Conservation (phyloP, 2,113 vertebrate genomes). For the Podarcis raffonei region DNA sequence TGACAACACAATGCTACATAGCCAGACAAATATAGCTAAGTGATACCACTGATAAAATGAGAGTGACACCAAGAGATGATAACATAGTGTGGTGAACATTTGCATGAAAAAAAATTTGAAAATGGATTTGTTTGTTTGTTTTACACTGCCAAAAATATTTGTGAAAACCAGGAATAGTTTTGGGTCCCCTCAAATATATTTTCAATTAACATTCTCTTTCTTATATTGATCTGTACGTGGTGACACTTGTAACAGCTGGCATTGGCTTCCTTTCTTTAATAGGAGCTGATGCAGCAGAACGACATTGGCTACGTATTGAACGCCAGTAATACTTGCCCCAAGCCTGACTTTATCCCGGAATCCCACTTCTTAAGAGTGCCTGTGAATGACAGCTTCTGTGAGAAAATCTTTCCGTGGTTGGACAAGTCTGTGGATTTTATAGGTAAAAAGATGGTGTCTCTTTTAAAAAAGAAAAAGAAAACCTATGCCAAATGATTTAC, state of each 20-base stretch:
- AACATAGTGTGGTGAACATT: no score
- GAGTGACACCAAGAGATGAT: background rate
- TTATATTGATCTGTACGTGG: constrained; percentile 8
- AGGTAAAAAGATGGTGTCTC: constrained; percentile 76
- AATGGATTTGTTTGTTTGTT: background rate
- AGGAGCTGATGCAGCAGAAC: constrained; percentile 98
- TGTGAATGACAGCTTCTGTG: constrained; percentile 96
- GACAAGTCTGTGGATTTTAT: constrained; percentile 96
- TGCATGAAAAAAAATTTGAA: background rate
- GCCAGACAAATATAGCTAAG: background rate
- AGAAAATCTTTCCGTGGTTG: constrained; percentile 96
- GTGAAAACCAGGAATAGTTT: background rate
- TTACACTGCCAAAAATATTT: background rate
- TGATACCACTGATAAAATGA: background rate
- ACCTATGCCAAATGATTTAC: background rate
- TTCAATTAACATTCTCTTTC: background rate
- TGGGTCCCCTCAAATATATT: background rate
- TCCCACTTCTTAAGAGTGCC: constrained; percentile 94
- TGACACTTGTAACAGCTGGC: background rate
- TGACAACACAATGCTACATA: background rate
- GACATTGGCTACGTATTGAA: constrained; percentile 92
- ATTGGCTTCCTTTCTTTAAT: constrained; percentile 29
- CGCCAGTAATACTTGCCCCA: constrained; percentile 94
- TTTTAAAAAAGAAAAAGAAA: background rate
- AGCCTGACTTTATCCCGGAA: constrained; percentile 94